Percentiles rank a stretch among this genome's conserved stretches.
Conservation (phyloP, 2,797 vertebrate species). For the Brachymystax lenok region DNA sequence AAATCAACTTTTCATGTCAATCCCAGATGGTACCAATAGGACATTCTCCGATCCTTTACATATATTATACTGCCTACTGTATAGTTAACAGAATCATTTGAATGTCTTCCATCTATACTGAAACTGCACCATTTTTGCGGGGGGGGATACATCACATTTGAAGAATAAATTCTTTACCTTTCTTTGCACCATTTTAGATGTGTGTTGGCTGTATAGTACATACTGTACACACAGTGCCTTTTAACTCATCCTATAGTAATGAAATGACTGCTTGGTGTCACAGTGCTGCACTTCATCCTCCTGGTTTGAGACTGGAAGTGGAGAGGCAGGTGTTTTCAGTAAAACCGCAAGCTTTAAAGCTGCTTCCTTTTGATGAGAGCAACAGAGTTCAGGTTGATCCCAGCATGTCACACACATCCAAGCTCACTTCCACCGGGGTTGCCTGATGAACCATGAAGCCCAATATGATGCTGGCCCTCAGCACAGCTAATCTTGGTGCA, state of each 20-base stretch:
- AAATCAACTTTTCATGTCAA: not conserved
- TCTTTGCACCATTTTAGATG: not conserved
- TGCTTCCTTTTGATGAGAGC: constrained; percentile 19
- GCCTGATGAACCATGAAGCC: constrained; percentile 44
- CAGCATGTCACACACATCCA: constrained; percentile 32
- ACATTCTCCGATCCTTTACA: not conserved
- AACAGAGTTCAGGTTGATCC: constrained; percentile 50
- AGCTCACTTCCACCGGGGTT: constrained; percentile 29
- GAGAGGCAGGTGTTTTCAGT: constrained; percentile 27
- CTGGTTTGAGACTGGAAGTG: constrained; percentile 19
- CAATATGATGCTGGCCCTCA: constrained; percentile 25
- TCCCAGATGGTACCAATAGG: not conserved
- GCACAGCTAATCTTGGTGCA: constrained; percentile 33
- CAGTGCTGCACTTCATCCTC: constrained; percentile 15
- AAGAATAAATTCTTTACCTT: not conserved
- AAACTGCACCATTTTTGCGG: too few relatives aligned
- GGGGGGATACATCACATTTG: too few relatives aligned
- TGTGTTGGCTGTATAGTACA: not conserved
- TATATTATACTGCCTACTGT: not conserved
- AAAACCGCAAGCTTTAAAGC: constrained; percentile 18
- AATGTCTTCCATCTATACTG: not conserved
- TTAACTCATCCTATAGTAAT: not conserved
- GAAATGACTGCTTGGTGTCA: not conserved
- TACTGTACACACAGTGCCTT: not conserved
- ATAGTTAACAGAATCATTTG: constrained; percentile 1